phyloP scores from a whole-genome alignment of 2,113 vertebrate genomes.

The Laticauda laticaudata region DNA sequence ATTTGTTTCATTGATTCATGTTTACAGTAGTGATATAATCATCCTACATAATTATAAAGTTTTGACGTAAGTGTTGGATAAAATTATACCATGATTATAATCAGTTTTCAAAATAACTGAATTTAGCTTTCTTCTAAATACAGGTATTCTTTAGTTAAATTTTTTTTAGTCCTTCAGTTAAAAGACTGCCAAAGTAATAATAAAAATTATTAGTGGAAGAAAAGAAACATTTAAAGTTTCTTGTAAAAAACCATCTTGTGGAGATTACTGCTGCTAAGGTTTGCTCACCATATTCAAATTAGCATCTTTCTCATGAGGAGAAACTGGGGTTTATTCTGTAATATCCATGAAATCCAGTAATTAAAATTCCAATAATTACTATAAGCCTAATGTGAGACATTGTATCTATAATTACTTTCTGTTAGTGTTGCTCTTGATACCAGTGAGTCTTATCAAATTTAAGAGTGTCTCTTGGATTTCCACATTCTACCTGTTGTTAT shows the following conservation, averaged over 20 bases:
- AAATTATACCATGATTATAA: background rate
- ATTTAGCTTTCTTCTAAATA: background rate
- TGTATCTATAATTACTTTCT: background rate
- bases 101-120: background rate
- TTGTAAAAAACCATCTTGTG: background rate
- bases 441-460: background rate
- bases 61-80: background rate
- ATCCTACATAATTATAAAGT: background rate
- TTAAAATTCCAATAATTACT: background rate
- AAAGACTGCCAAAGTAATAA: background rate
- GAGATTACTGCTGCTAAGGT: background rate
- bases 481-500: background rate
- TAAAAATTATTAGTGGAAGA: background rate
- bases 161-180: background rate
- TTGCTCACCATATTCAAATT: background rate
- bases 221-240: background rate
- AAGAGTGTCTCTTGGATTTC: background rate
- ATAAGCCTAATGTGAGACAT: background rate
- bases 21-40: background rate
- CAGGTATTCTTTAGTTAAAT: background rate
- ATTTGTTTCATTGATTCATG: background rate
- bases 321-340: background rate
- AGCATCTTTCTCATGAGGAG: background rate
- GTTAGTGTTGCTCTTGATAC: background rate
- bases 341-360: background rate